Base-by-base conservation (phyloP, 92 coral and sea anemone genomes). In the Heliopora coerulea region DNA sequence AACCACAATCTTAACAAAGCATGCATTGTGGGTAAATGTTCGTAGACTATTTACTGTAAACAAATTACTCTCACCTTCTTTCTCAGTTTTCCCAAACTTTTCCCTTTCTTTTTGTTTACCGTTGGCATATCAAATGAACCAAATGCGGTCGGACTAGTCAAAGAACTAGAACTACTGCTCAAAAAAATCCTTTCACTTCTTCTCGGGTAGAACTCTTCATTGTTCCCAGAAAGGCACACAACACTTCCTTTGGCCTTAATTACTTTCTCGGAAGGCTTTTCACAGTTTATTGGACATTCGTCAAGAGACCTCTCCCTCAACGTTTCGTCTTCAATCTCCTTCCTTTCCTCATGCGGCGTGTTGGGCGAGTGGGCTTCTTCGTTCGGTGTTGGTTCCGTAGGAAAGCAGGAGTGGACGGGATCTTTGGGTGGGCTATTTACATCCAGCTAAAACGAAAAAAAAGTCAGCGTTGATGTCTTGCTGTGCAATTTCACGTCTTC, bases 151-250 rank as follows among this genome's bases (percentile, higher is more conserved):
- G 91, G 91, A 56, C 88, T 85, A 0, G 85, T 81, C 59, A 89
- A 68, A 34, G 97, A 91, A 76, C 96, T 91, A 54, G 86, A 46
- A 70, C 99, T 95, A 66, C 87, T 95, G n/a, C n/a, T n/a, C 21
- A 95, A 79, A 48, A 95, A 95, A 19, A 95, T 95, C 57, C 99
- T 60, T 72, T 95, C 99, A 39, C 99, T 95, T 58, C 99, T 86
- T 34, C 99, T 78, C 19, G 95, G 89, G 41, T 91, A 96, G 87
- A 96, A 92, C 27, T 73, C 66, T 10, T 82, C 86, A 54, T 87
- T 90, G 26, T n/a, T n/a, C n/a, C 85, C 89, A 62, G 86, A 75
- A 65, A 89, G 62, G 17, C 89, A 72, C 19, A 87, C 78, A 8
- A 72, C 44, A 32, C 44, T 79, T 46, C 82, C 91, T 21, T 67